Base-by-base conservation (phyloP, 2,113 vertebrate genomes). In the Microtus richardsoni region DNA sequence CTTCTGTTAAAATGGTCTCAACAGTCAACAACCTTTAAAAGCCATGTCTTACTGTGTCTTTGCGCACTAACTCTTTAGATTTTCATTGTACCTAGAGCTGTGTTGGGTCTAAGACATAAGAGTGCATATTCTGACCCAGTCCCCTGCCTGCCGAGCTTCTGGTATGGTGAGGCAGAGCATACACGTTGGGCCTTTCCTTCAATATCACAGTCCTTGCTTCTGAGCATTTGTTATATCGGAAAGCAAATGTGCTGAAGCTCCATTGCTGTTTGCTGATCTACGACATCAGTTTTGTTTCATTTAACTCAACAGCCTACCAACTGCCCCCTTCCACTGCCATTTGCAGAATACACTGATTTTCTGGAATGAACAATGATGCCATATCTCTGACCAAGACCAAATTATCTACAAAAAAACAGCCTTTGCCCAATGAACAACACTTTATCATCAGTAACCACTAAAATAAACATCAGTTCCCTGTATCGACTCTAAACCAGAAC, bases 321-420 rank as follows among this genome's bases (percentile, higher is more conserved):
- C 41, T 58, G 33, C 17, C 60, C 62, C 30, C 30, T 83, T 93
- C 58, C 14, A 24, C 39, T 66, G 36, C 22, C 66, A 52, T 91
- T 64, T 73, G 60, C 13, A 92, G 80, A 91, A 36, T n/a, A 73
- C 54, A 87, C 44, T 83, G n/a, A 83, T 79, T 89, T 73, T 89
- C 73, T 89, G 73, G 39, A 73, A 73, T 12, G 86, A 88, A 88
- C 41, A 30, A 44, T 58, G 17, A 74, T 78, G 22, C 39, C 84
- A 2, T 83, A 75, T 70, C n/a, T 92, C 47, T 62, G 62, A 22
- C 11, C 1, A 86, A 64, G 62, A 54, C 36, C 28, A 19, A 88
- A 39, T 87, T 84, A 78, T 58, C n/a, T 96, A 47, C 66, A 47
- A 47, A 49, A 84, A 88, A 77, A 33, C 0, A 74, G 41, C 10